Percentiles rank a stretch among this genome's conserved stretches.
Conservation (phyloP, 2,113 vertebrate genomes). For the Atlantisia rogersi region DNA sequence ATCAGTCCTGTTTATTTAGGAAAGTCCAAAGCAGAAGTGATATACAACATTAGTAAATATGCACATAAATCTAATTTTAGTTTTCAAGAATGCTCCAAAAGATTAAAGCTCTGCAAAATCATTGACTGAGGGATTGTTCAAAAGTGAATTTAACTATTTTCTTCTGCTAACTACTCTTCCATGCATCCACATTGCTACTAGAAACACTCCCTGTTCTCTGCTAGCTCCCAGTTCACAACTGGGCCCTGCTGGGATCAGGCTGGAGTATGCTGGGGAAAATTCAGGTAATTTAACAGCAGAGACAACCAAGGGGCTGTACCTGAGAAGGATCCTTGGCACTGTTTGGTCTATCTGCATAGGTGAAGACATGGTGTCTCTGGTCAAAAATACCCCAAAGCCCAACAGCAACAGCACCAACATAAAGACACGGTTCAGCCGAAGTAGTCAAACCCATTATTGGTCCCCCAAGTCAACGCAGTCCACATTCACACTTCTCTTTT, state of each 20-base stretch:
- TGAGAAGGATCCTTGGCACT: neutral
- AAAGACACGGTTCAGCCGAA: neutral
- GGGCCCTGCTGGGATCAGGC: neutral
- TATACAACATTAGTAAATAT: neutral
- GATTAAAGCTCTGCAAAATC: neutral
- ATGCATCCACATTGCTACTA: neutral
- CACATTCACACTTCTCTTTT: neutral
- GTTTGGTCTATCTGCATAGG: neutral
- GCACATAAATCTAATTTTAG: neutral
- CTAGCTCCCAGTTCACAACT: neutral
- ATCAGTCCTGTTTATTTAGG: neutral
- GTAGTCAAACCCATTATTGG: neutral
- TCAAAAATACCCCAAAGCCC: neutral
- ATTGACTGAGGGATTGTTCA: neutral
- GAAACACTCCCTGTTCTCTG: rapidly evolving
- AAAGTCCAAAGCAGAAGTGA: neutral
- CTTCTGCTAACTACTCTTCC: neutral
- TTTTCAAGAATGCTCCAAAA: neutral
- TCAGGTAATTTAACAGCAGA: neutral
- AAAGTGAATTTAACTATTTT: neutral
- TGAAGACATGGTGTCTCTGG: neutral
- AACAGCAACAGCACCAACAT: neutral
- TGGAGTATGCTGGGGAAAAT: neutral
- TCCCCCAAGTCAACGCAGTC: neutral
- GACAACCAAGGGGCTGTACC: neutral